phyloP scores from a whole-genome alignment of 2,113 vertebrate genomes.

The Pachypanchax playfairii region DNA sequence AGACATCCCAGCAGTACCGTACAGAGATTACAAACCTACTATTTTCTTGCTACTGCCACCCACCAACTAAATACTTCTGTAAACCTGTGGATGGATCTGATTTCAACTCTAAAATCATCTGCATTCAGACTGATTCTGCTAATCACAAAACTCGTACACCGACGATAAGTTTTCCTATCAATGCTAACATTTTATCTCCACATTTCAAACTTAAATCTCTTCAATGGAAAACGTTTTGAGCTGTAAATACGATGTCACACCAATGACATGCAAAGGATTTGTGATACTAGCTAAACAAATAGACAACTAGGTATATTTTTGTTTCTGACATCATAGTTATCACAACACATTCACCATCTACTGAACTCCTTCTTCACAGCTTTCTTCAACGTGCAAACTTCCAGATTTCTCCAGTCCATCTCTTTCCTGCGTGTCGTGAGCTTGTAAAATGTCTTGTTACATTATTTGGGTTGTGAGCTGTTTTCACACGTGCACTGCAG shows the following conservation, averaged over 20 bases:
- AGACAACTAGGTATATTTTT: not conserved
- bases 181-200: constrained; percentile 36
- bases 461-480: not conserved
- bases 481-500: not conserved
- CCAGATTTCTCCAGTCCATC: constrained; percentile 40
- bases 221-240: constrained; percentile 35
- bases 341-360: constrained; percentile 45
- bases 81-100: constrained; percentile 48
- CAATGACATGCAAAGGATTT: constrained; percentile 23
- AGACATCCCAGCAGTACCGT: constrained; percentile 58
- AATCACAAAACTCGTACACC: constrained; percentile 7
- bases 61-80: constrained; percentile 43
- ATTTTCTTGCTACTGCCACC: constrained; percentile 32
- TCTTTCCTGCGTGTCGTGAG: constrained; percentile 15
- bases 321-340: constrained; percentile 17
- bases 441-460: constrained; percentile 20
- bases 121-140: constrained; percentile 15
- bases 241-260: constrained; percentile 27
- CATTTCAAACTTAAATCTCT: constrained; percentile 47
- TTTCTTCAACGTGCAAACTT: constrained; percentile 66
- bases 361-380: constrained; percentile 33
- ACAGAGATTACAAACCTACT: constrained; percentile 42
- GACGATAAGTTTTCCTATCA: constrained; percentile 16
- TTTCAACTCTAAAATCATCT: constrained; percentile 36
- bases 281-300: constrained; percentile 11